Conservation (phyloP, 2,113 vertebrate genomes). For the Chloebia gouldiae region DNA sequence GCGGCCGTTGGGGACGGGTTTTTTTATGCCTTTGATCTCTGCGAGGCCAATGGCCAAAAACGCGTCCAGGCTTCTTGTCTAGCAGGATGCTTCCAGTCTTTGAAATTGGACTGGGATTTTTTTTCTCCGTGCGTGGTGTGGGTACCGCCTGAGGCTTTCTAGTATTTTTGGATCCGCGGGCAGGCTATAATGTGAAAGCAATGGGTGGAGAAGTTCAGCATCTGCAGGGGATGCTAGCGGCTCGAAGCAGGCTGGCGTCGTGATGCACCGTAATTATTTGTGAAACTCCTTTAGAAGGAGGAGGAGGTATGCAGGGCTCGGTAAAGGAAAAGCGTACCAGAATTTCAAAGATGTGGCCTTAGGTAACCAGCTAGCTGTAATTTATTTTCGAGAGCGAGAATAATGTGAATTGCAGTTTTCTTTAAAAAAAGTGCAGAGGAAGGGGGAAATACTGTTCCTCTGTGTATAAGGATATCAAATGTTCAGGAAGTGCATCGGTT, state of each 20-base stretch:
- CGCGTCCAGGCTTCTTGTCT: background rate
- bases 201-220: constrained; percentile 3
- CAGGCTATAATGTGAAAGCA: background rate
- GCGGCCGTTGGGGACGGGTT: background rate
- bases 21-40: background rate
- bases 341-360: constrained; percentile 19
- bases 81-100: background rate
- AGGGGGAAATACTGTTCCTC: background rate
- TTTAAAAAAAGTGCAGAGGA: background rate
- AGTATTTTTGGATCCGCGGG: background rate
- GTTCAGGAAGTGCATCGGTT: background rate
- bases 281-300: background rate
- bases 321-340: background rate
- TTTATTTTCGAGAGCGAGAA: background rate
- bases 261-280: background rate
- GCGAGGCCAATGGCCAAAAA: background rate
- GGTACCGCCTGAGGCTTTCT: background rate
- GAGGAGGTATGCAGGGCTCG: background rate
- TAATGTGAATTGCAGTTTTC: background rate
- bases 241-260: background rate
- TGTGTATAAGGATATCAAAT: background rate
- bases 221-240: background rate
- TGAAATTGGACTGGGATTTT: background rate
- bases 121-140: fast-evolving
- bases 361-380: constrained; percentile 8